A percentile compares a stretch with the other conserved stretches of the same genome.
Conservation (phyloP, 2,888 invertebrate species). For the Uloborus plumipes region DNA sequence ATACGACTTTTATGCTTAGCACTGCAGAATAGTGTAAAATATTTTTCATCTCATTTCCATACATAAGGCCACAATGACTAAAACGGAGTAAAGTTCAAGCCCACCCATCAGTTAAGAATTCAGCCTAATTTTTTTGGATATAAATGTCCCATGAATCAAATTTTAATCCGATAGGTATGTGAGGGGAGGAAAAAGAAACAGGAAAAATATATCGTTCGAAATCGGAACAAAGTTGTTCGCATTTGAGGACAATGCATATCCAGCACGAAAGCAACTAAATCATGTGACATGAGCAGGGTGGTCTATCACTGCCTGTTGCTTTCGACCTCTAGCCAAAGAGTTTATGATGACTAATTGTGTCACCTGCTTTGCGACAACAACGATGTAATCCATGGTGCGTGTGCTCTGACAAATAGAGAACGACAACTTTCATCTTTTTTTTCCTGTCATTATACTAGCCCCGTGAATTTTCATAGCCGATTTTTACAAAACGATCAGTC, state of each 20-base stretch:
- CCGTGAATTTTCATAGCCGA: too few relatives aligned
- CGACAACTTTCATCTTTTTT: too few relatives aligned
- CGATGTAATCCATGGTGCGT: too few relatives aligned
- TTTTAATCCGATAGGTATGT: conserved; percentile 30
- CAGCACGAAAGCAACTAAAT: conserved; percentile 50
- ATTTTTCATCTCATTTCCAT: conserved; percentile 12
- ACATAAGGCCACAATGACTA: conserved; percentile 39
- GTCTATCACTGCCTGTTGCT: too few relatives aligned
- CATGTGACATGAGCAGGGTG: conserved; percentile 17
- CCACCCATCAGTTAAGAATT: conserved; percentile 24
- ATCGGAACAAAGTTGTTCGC: conserved; percentile 39
- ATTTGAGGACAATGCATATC: conserved; percentile 43
- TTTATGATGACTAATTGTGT: conserved; percentile 23
- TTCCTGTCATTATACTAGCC: too few relatives aligned
- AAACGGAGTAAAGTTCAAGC: conserved; percentile 54
- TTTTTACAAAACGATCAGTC: too few relatives aligned
- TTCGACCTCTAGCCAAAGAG: too few relatives aligned
- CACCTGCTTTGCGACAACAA: background rate
- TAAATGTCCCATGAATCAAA: conserved; percentile 51
- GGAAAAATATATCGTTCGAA: conserved; percentile 11
- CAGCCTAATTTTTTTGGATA: conserved; percentile 51
- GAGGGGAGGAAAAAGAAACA: conserved; percentile 23
- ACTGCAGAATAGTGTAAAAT: too few relatives aligned
- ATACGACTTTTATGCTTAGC: too few relatives aligned
- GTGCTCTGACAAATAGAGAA: too few relatives aligned